Percentiles rank a stretch among this genome's conserved stretches.
These are phyloP conservation scores for Drosophila asahinai DNA, from an alignment of 1,140 invertebrate species.

Conservation along the genomic window DNA sequence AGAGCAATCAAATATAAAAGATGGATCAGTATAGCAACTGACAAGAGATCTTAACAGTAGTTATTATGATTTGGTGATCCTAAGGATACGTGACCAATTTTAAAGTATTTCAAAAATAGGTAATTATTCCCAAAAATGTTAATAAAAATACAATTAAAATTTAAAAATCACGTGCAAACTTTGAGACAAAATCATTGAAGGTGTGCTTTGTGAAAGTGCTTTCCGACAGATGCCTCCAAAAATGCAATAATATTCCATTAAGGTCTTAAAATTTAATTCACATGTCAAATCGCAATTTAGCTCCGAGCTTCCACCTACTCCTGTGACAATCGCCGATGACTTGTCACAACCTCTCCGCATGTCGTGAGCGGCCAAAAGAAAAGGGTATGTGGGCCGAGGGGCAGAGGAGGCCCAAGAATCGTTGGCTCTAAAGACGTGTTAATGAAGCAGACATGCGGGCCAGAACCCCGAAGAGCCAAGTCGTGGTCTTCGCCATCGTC, in stretches of 20 bases:
- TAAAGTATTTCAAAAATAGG: too few species aligned
- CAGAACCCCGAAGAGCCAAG: slow-evolving; percentile 49
- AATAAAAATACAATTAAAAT: too few species aligned
- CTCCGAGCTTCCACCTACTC: neutral
- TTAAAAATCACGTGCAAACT: neutral
- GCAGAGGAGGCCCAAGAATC: slow-evolving; percentile 21
- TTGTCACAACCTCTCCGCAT: slow-evolving; percentile 8
- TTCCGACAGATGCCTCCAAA: neutral
- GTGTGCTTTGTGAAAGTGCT: neutral
- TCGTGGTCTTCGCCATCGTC: slow-evolving; percentile 43
- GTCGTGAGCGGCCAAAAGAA: slow-evolving; percentile 2
- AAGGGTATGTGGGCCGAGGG: slow-evolving; percentile 19
- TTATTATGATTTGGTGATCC: too few species aligned
- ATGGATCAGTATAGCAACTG: too few species aligned
- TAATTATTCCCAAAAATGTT: too few species aligned
- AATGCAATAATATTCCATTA: neutral
- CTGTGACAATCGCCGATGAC: slow-evolving; percentile 5
- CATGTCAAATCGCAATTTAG: too few species aligned
- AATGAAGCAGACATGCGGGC: slow-evolving; percentile 80
- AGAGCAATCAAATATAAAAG: too few species aligned
- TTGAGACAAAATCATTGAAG: neutral
- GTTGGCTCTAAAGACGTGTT: slow-evolving; percentile 62
- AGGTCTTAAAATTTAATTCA: neutral
- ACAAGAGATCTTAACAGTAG: too few species aligned
- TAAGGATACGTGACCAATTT: too few species aligned